Percentiles rank a stretch among this genome's conserved stretches.
These are phyloP conservation scores for Ambastaia sidthimunki DNA, from an alignment of 2,797 vertebrate species.

Conservation along the genomic window DNA sequence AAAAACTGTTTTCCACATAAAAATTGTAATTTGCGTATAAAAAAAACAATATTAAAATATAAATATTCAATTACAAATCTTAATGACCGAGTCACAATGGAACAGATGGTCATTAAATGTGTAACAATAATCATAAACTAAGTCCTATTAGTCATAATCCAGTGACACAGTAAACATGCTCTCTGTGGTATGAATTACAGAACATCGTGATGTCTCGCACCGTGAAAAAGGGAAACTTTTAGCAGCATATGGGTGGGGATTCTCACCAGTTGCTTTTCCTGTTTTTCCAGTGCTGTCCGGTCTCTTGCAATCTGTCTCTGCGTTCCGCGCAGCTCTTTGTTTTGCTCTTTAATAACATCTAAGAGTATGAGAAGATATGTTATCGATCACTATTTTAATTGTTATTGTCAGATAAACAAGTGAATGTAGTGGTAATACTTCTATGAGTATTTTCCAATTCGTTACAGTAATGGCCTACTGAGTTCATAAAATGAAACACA, in stretches of 20 bases:
- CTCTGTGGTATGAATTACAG: constrained; percentile 2
- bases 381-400: not conserved
- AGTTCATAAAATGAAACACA: too few relatives aligned
- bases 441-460: too few relatives aligned
- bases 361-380: constrained; percentile 18
- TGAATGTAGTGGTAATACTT: too few relatives aligned
- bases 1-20: too few relatives aligned
- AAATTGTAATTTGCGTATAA: too few relatives aligned
- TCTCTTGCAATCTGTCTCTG: constrained; percentile 88
- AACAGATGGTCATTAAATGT: too few relatives aligned
- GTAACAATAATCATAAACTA: not conserved
- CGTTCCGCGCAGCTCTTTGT: constrained; percentile 85
- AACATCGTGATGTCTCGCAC: constrained; percentile 9
- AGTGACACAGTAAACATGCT: not conserved
- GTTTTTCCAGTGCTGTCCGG: constrained; percentile 84
- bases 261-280: constrained; percentile 90
- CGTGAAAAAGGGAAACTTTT: constrained; percentile 9
- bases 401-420: not conserved
- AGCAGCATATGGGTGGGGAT: constrained; percentile 9
- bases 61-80: too few relatives aligned
- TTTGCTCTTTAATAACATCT: constrained; percentile 91
- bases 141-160: not conserved
- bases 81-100: too few relatives aligned
- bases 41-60: too few relatives aligned
- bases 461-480: too few relatives aligned